Evolutionary conservation across 2,797 vertebrate genomes (phyloP), one percentile per base, ranked within the genome.

Genomic region (Euphonia xanthogaster): DNA sequence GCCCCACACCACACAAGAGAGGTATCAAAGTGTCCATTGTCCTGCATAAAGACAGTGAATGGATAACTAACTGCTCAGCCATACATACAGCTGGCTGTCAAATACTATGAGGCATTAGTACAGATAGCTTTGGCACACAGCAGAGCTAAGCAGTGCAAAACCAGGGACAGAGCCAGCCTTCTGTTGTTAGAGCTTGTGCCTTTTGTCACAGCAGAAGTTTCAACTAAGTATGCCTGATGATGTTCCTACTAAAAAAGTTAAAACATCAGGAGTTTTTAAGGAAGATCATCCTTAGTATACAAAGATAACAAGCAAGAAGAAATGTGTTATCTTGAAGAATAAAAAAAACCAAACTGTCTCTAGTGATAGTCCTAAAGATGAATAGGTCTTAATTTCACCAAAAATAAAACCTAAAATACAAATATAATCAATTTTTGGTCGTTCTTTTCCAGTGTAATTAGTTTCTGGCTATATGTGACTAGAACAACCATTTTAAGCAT

Each of bases 361-460:
- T 31, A 40, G 54, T 58, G 85, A 60, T 37, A 18, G 54, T 50
- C 25, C 25, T 70, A 76, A 91, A 93, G 50, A 50, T 70, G 24
- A 86, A 91, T 63, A 90, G 40, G 15, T 77, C 71, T 94, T 79
- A 31, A 83, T 88, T 96, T 90, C 10, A 51, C 48, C n/a, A 67
- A 28, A 91, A 47, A 80, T 53, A 58, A 60, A 92, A 95, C 12
- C 7, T 67, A 55, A 85, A 92, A 90, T 67, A 90, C 12, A 85
- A 93, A 77, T 86, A 67, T 78, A 87, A 88, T 92, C 33, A 94
- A 83, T 7, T 80, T 88, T 86, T 63, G 88, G 53, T 58, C 40
- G 48, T 90, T 87, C 39, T 93, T 94, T 91, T 45, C 72, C 55
- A 65, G 45, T 37, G 25, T 76, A 90, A 90, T 88, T 94, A 73